These are phyloP conservation scores for Todiramphus saurophagus DNA, from an alignment of 2,113 vertebrate genomes.

Conservation along the genomic window DNA sequence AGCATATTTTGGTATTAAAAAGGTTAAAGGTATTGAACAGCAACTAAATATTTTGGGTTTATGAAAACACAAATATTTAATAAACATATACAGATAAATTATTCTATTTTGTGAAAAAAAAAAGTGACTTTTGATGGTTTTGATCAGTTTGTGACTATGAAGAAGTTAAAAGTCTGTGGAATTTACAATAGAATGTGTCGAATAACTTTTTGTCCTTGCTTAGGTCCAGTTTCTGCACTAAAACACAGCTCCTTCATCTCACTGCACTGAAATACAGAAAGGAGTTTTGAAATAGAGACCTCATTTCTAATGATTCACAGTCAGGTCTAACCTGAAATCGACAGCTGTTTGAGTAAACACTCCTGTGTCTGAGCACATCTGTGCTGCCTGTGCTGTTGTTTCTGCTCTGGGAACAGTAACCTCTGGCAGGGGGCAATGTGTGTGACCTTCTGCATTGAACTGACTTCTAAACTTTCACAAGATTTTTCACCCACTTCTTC, in stretches of 20 bases:
- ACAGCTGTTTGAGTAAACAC: not conserved
- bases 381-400: not conserved
- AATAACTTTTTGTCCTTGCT: not conserved
- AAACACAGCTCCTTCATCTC: not conserved
- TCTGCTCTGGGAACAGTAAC: not conserved
- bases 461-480: fast-evolving
- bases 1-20: not conserved
- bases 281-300: not conserved
- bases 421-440: fast-evolving
- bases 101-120: not conserved
- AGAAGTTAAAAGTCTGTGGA: not conserved
- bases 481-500: not conserved
- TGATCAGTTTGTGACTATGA: not conserved
- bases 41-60: not conserved
- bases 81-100: not conserved
- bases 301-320: not conserved
- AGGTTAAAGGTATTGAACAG: not conserved
- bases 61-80: not conserved
- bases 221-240: not conserved
- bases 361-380: not conserved
- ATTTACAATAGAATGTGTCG: too few relatives aligned
- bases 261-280: not conserved
- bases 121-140: not conserved
- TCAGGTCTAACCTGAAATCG: not conserved
- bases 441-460: too few relatives aligned